Evolutionary conservation across 2,888 invertebrate species (phyloP), one percentile per base, ranked within the genome.

Genomic region (Tridacna crocea): DNA sequence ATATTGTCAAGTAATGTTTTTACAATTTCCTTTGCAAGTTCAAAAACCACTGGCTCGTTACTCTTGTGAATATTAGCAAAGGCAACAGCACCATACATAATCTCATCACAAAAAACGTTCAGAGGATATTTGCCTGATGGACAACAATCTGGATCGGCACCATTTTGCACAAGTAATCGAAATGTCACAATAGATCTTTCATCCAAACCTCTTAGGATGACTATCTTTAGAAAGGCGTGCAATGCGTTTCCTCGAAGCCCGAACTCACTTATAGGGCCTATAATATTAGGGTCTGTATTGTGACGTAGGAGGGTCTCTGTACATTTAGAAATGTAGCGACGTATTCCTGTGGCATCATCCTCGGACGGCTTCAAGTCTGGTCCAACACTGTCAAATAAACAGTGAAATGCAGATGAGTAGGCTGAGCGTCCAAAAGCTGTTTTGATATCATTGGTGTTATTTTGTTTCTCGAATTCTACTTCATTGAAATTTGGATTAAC

Each of bases 401-500:
- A 91, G 77, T 92, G 90, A 17, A 93, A 80, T 0, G 91, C 92
- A 10, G 92, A 92, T 2, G 92, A 88, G 83, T 88, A 92, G 10
- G 90, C 85, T 36, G 87, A 85, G 36, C 93, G 82, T 0, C 92
- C 92, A 78, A 91, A 89, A 26, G 91, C 92, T 51, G 90, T 87
- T 75, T 85, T 79, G n/a, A 88, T 83, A 17, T 79, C 79, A 17
- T 72, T 70, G 0, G 70, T 26, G 51, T 86, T 87, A 46, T 87
- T 74, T 65, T 88, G 84, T 17, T 78, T 65, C 24, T 90, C 88
- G 65, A 89, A 88, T 26, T 88, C 80, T 13, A 89, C 82, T 87
- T 93, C 93, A 75, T 93, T 89, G 75, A 92, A 90, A 77, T 93
- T 92, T 0, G 92, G 92, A 84, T 92, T 88, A 12, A 92, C 93